Base-by-base conservation (phyloP, 1,140 invertebrate genomes). In the Cherax quadricarinatus region DNA sequence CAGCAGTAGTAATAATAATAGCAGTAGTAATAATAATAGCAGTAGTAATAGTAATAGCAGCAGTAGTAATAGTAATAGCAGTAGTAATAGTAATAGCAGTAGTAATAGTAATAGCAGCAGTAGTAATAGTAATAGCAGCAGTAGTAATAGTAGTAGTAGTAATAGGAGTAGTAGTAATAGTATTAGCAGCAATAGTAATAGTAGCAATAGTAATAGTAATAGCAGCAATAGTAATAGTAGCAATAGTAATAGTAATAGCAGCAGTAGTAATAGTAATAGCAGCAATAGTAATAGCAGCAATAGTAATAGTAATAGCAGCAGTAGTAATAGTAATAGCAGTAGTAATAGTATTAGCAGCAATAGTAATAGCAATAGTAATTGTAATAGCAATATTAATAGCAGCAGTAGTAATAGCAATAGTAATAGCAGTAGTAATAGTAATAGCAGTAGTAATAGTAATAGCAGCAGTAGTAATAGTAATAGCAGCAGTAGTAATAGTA, bases 201-300 rank as follows among this genome's bases (percentile, higher is more conserved):
- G 24, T 80, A 80, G 24, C 51, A 80, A 21, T 80, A 41, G 24
- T 80, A 80, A 21, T 30, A 80, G 78, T 80, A 80, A 10, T 30
- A 80, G 4, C 14, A 80, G 16, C 14, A 41, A 21, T 80, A 18
- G 24, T 41, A 80, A 10, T 78, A 78, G 73, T 78, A 78, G 73
- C 21, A 78, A 30, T 78, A 78, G 18, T 78, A 78, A 21, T 78
- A 78, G 73, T 79, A 79, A 41, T 79, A 79, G 24, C 21, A 79
- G 10, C 48, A 79, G 24, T 79, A 79, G 24, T 79, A 79, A 24
- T 79, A 79, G 24, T 24, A 79, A 24, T 79, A 79, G 24, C 48
- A 79, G 24, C 48, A 79, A 24, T 79, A 79, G 24, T 79, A 79
- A 24, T 79, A 79, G 24, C 48, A 79, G 24, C 12, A 5, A 24